Conservation (phyloP, 2,888 invertebrate species). For the Rhamphomyia laevipes region DNA sequence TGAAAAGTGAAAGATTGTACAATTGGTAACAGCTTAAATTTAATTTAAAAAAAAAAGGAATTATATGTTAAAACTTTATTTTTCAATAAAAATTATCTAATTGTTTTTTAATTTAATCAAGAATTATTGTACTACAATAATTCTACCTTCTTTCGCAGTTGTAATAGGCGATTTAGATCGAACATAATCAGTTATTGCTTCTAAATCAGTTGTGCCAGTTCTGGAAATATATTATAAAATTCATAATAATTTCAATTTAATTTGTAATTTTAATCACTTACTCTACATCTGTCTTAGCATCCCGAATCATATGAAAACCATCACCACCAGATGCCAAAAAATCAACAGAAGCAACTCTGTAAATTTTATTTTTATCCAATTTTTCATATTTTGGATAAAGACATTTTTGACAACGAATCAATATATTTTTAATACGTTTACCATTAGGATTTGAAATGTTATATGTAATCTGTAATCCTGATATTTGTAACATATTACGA, state of each 20-base stretch:
- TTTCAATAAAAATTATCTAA: no score
- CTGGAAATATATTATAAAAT: constrained; percentile 6
- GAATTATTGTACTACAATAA: constrained; percentile 9
- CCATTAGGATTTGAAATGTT: constrained; percentile 48
- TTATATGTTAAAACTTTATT: no score
- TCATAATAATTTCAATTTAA: background rate
- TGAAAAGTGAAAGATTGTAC: no score
- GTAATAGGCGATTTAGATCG: constrained; percentile 19
- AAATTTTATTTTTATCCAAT: constrained; percentile 43
- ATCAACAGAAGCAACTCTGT: constrained; percentile 48
- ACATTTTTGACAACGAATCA: constrained; percentile 52
- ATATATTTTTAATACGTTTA: constrained; percentile 44
- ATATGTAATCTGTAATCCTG: constrained; percentile 41
- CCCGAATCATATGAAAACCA: constrained; percentile 43
- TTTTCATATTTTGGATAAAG: constrained; percentile 49
- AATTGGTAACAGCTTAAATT: no score
- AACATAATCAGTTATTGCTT: constrained; percentile 23
- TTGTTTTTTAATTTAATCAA: no score
- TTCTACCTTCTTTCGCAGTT: constrained; percentile 23
- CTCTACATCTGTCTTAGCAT: constrained; percentile 28
- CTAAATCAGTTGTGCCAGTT: constrained; percentile 21
- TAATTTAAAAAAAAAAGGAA: no score
- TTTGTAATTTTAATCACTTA: constrained; percentile 17
- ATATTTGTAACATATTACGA: constrained; percentile 41
- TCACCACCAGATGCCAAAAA: constrained; percentile 60